phyloP scores from a whole-genome alignment of 2,797 vertebrate genomes.

The Luscinia luscinia region DNA sequence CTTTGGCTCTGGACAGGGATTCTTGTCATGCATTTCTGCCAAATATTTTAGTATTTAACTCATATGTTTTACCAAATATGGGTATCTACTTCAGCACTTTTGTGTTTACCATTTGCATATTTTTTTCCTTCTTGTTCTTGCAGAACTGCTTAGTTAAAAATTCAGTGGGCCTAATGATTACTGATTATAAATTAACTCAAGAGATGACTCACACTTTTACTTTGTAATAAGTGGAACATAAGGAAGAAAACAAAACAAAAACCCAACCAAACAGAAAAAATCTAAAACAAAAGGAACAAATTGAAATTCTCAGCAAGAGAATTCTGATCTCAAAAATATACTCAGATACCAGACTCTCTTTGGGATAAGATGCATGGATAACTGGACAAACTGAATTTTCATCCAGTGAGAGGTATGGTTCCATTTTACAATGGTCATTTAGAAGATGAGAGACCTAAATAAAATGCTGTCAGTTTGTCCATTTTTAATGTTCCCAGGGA shows the following conservation, averaged over 20 bases:
- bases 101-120: neutral
- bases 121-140: conserved; percentile 4
- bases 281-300: neutral
- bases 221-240: neutral
- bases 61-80: conserved; percentile 51
- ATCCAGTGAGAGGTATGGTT: neutral
- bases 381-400: neutral
- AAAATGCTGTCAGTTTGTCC: neutral
- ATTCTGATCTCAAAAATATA: conserved; percentile 12
- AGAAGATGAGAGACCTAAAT: neutral
- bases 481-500: neutral
- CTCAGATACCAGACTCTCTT: neutral
- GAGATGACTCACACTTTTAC: neutral
- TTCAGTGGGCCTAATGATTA: neutral
- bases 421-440: neutral
- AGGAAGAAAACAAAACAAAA: neutral
- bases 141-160: conserved; percentile 20
- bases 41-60: conserved; percentile 61
- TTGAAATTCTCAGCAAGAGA: neutral
- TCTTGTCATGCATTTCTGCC: conserved; percentile 56
- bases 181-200: neutral
- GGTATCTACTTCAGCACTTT: conserved; percentile 48
- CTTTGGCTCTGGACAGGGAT: conserved; percentile 63
- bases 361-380: neutral
- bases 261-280: accelerated